phyloP scores from a whole-genome alignment of 2,113 vertebrate species.

The Hemicordylus capensis region DNA sequence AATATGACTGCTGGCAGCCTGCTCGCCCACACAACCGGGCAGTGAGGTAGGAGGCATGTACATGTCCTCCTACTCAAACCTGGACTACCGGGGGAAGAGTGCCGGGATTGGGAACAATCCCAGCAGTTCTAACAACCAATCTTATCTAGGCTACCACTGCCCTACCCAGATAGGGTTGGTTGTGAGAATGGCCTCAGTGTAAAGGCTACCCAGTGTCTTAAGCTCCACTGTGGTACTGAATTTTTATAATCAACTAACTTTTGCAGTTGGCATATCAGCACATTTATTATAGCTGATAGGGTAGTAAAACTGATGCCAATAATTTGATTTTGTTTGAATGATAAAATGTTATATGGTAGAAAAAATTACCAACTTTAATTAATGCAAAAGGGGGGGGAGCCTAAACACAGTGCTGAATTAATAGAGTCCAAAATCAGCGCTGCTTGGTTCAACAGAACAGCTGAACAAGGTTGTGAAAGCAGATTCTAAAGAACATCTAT shows the following conservation, averaged over 20 bases:
- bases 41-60: no score
- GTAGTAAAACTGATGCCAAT: no score
- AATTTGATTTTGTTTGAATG: not conserved
- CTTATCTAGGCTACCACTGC: no score
- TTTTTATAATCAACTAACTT: conserved; percentile 7
- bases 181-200: no score
- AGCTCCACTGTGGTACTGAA: not conserved
- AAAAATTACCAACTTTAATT: not conserved
- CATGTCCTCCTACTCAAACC: no score
- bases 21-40: no score
- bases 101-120: no score
- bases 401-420: not conserved
- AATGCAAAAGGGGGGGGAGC: not conserved
- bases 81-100: no score
- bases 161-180: no score
- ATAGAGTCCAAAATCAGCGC: not conserved
- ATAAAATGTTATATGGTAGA: not conserved
- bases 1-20: no score
- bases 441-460: not conserved
- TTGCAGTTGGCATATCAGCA: not conserved
- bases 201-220: not conserved
- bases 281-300: no score
- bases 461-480: not conserved
- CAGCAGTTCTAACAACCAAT: no score
- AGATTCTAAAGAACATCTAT: not conserved